Conservation (phyloP, 1,140 invertebrate species). For the Chlorops oryzae region DNA sequence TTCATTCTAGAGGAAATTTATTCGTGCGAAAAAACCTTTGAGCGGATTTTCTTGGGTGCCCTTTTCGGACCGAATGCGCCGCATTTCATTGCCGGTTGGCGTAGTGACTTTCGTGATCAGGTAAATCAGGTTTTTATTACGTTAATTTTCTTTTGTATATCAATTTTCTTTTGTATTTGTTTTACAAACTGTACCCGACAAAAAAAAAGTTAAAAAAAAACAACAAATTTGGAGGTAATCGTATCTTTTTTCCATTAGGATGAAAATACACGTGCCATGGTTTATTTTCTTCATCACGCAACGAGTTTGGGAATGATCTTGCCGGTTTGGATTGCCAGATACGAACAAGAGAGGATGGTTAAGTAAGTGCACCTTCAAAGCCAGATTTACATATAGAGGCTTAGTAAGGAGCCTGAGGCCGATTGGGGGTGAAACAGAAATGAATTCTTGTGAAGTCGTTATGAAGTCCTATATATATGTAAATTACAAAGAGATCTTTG, state of each 20-base stretch:
- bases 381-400: no score
- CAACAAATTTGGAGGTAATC: not conserved
- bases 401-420: no score
- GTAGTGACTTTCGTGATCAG: constrained; percentile 68
- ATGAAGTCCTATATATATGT: no score
- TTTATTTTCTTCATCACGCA: constrained; percentile 72
- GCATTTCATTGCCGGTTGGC: constrained; percentile 74
- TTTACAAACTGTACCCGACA: not conserved
- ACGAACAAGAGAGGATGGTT: constrained; percentile 37
- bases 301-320: constrained; percentile 41
- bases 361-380: constrained; percentile 39
- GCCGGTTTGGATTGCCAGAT: constrained; percentile 41
- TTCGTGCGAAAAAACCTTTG: constrained; percentile 71
- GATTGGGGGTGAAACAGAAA: no score
- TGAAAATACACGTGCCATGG: constrained; percentile 66
- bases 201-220: not conserved
- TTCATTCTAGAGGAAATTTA: constrained; percentile 60
- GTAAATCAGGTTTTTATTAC: constrained; percentile 20
- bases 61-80: constrained; percentile 71
- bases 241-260: constrained; percentile 47
- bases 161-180: not conserved
- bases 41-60: constrained; percentile 69
- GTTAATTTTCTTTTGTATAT: not conserved
- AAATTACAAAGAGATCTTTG: no score
- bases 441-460: no score